Evolutionary conservation across 2,888 invertebrate genomes (phyloP), one percentile per base, ranked within the genome.

Genomic region (Mylabris sibirica): DNA sequence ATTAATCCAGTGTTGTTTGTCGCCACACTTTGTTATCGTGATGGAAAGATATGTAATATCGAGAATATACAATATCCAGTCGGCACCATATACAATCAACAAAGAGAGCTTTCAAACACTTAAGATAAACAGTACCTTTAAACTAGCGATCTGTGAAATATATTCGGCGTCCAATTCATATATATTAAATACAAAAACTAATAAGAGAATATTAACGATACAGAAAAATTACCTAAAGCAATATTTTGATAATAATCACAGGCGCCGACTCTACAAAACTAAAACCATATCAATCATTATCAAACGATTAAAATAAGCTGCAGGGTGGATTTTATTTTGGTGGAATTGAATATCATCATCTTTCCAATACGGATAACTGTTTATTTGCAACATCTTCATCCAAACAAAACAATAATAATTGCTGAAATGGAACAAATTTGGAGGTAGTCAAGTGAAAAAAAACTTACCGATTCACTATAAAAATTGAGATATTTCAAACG

Each of bases 101-200:
- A 62, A 62, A 62, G 62, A 62, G 62, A 62, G 9, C 62, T 62
- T 26, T 62, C 62, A 62, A 62, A 62, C 62, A 62, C 62, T 62
- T 62, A 62, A 62, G 62, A 62, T 62, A 62, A 62, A 62, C 62
- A 44, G 41, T 62, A 14, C 57, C 5, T 44, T 44, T 26, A 26
- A 57, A 57, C 57, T 57, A 57, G 57, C 57, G 57, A 57, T 57
- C 57, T 57, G 57, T 57, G 57, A 57, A 57, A 57, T 57, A 57
- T 57, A 57, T 57, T 57, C 57, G 57, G 57, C 57, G 26, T 57
- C 57, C 22, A 57, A 24, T 30, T 30, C n/a, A n/a, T 30, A 30
- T 24, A 24, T 57, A 24, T 57, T 22, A 26, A 24, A 24, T 57
- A 57, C 26, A 14, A 14, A 12, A 57, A 26, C 53, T 24, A n/a